Evolutionary conservation across 2,797 vertebrate species (phyloP), one percentile per base, ranked within the genome.

Genomic region (Channallabes apus): DNA sequence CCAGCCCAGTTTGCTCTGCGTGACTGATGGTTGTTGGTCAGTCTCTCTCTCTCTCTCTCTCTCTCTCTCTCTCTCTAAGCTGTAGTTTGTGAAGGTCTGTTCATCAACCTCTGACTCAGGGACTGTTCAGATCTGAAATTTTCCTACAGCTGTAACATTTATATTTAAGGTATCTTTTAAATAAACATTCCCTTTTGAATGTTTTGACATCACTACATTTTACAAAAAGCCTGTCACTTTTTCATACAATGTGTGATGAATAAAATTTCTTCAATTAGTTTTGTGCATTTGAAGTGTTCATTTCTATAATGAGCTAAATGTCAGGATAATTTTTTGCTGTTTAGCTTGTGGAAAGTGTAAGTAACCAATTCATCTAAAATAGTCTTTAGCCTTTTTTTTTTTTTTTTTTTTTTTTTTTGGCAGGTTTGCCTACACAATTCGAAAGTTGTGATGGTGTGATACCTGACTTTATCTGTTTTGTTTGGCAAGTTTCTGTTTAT

Each of bases 61-160:
- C 27, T 67, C 6, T 68, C 65, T 68, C 61, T 64, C 61, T 62
- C 61, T n/a, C n/a, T n/a, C n/a, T 83, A 58, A 84, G 86, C 90
- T 92, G 93, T 92, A 95, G 92, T 82, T 80, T 91, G 87, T 95
- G 94, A 95, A 82, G 92, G 89, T 92, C 11, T 84, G 82, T 91
- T 94, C 92, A 92, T 83, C 86, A 95, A 94, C 94, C 89, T 90
- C 94, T 94, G 88, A 32, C 81, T 82, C 86, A 89, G 94, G 84
- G 93, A 86, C 90, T 91, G 93, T 90, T 89, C 81, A 82, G 89
- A 88, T 90, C 92, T 94, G 95, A 95, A 92, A 90, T 92, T 91
- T 88, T 77, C 91, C 85, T 92, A 91, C 78, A 89, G 88, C 80
- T 83, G 77, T 64, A 27, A 20, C 46, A 86, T 78, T 77, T 71